Conservation (phyloP, 2,797 vertebrate species). For the Tamandua tetradactyla region DNA sequence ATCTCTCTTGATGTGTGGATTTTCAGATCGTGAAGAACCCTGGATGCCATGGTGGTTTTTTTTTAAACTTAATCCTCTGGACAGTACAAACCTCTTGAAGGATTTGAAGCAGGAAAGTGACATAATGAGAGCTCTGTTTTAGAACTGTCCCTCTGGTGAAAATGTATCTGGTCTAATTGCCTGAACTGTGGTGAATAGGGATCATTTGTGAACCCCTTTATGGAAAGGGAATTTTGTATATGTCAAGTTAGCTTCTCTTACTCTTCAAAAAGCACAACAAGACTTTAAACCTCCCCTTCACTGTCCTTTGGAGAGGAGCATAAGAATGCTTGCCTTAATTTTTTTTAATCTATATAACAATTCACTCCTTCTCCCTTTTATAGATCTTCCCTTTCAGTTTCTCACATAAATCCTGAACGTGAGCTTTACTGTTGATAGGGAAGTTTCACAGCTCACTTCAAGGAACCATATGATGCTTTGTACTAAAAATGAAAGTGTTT, state of each 20-base stretch:
- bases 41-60: neutral
- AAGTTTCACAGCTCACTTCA: constrained; percentile 38
- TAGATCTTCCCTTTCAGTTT: neutral
- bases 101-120: neutral
- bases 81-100: neutral
- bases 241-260: neutral
- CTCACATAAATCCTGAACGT: neutral
- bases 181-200: neutral
- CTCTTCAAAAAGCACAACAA: neutral
- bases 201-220: neutral
- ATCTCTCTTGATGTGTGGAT: neutral
- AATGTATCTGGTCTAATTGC: neutral
- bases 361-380: neutral
- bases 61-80: neutral
- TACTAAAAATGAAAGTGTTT: constrained; percentile 69
- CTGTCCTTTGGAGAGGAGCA: neutral
- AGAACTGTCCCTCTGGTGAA: neutral
- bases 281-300: neutral
- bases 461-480: neutral
- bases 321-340: neutral
- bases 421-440: constrained; percentile 1
- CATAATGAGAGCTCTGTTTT: neutral
- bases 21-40: neutral
- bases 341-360: neutral
- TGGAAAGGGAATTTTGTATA: neutral